Conservation (phyloP, 2,888 invertebrate species). For the Rhynchonema sp. region DNA sequence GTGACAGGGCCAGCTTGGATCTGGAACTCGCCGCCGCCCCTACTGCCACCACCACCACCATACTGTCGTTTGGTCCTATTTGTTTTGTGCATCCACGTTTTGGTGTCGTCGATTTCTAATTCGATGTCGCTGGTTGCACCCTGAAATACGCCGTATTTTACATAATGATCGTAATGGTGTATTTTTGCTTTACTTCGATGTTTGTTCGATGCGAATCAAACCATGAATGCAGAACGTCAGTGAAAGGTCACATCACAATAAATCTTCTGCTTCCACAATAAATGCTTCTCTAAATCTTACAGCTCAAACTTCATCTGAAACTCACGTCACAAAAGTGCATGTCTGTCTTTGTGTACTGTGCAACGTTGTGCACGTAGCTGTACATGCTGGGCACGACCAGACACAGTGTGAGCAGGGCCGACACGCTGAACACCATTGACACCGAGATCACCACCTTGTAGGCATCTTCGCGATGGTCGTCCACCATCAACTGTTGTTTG, state of each 20-base stretch:
- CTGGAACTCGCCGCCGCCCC: background rate
- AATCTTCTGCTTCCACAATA: no score
- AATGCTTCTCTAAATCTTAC: no score
- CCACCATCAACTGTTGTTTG: background rate
- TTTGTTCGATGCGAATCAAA: background rate
- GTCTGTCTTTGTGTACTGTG: constrained; percentile 17
- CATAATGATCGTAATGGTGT: no score
- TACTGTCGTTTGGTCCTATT: constrained; percentile 4
- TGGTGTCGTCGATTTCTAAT: constrained; percentile 15
- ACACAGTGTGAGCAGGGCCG: constrained; percentile 18
- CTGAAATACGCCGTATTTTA: no score
- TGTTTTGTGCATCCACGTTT: constrained; percentile 9
- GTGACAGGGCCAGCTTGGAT: background rate
- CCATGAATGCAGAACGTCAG: background rate
- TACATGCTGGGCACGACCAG: constrained; percentile 23
- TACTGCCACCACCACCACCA: background rate
- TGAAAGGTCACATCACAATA: background rate
- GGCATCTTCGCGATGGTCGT: constrained; percentile 1
- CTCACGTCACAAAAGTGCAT: constrained; percentile 23
- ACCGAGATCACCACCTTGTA: constrained; percentile 14
- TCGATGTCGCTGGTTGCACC: constrained; percentile 19
- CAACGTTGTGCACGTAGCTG: constrained; percentile 22
- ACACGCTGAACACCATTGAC: constrained; percentile 16
- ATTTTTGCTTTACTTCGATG: background rate
- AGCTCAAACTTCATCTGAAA: no score